A percentile compares a stretch with the other conserved stretches of the same genome.
Evolutionary conservation across 2,797 vertebrate species (phyloP).

Genomic region (Rhabdomys pumilio): DNA sequence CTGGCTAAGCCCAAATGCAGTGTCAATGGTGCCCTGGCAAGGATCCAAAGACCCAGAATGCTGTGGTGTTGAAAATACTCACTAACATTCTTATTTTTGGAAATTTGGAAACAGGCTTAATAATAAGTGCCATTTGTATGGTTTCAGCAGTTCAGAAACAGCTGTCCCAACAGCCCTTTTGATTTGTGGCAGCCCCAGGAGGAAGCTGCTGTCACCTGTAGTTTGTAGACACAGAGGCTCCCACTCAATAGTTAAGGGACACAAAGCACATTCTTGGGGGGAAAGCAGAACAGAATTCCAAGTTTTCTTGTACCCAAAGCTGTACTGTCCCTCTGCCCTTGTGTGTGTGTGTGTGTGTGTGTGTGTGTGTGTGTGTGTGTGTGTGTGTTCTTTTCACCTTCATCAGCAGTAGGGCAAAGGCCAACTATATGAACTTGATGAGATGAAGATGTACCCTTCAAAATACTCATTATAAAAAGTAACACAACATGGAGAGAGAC

Average conservation of each 20-base stretch:
- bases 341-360: not conserved
- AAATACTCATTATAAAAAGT: conserved; percentile 17
- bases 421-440: not conserved
- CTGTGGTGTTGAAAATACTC: not conserved
- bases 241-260: not conserved
- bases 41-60: not conserved
- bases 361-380: no score
- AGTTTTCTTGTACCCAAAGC: not conserved
- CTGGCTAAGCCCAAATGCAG: not conserved
- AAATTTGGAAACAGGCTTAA: conserved; percentile 16
- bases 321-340: not conserved
- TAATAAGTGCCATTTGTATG: not conserved
- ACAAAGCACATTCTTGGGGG: not conserved
- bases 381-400: not conserved
- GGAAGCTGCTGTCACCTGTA: not conserved
- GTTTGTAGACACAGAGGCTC: not conserved
- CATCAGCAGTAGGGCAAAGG: not conserved
- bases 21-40: no score
- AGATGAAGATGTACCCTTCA: not conserved
- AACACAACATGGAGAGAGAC: not conserved
- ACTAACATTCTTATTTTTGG: not conserved
- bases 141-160: not conserved
- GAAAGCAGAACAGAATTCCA: not conserved
- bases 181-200: not conserved
- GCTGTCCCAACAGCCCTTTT: not conserved